phyloP scores from a whole-genome alignment of 1,140 invertebrate species.

The Pteromalus puparum region DNA sequence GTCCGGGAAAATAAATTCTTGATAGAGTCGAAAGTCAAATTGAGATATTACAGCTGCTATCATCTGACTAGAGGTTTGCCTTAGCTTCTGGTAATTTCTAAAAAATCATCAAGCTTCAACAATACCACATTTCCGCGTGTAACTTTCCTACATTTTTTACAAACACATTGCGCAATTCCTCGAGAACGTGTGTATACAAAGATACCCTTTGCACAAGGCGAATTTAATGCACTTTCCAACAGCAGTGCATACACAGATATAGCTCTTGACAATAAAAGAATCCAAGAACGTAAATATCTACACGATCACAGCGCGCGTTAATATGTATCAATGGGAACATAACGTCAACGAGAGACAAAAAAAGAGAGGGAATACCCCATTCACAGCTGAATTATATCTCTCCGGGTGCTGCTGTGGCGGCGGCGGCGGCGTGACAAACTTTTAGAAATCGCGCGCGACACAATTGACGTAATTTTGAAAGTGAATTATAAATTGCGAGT shows the following conservation, averaged over 20 bases:
- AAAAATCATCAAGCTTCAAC: no score
- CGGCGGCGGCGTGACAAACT: slow-evolving; percentile 37
- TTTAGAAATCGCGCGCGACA: slow-evolving; percentile 52
- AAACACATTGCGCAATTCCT: background rate
- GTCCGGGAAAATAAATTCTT: no score
- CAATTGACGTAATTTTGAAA: slow-evolving; percentile 53
- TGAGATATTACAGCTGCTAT: background rate
- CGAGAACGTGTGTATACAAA: background rate
- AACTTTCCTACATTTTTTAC: background rate
- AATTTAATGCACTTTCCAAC: background rate
- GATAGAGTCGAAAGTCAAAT: no score
- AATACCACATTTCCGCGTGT: no score
- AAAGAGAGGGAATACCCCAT: slow-evolving; percentile 10
- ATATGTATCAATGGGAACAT: slow-evolving; percentile 16
- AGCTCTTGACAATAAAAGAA: background rate
- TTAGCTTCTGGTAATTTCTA: no score
- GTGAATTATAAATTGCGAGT: slow-evolving; percentile 49
- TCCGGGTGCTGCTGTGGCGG: background rate
- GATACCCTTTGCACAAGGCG: no score
- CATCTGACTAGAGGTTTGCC: no score
- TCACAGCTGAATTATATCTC: background rate
- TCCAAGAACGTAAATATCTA: background rate
- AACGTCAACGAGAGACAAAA: background rate
- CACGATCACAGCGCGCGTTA: slow-evolving; percentile 23
- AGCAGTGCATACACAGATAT: background rate